Base-by-base conservation (phyloP, 2,888 invertebrate genomes). In the Ommatoiulus sabulosus region DNA sequence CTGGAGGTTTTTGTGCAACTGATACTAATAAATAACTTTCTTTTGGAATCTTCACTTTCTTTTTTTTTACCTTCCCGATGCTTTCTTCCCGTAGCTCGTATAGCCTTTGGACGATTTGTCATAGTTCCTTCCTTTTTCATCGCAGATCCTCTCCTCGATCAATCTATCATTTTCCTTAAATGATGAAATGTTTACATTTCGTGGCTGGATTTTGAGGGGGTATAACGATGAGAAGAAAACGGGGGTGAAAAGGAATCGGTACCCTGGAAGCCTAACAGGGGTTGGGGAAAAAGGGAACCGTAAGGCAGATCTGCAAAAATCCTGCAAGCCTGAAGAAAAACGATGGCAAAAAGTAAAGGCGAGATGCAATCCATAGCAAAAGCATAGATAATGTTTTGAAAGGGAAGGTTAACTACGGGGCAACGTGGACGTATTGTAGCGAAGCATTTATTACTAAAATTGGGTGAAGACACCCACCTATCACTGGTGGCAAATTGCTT, bases 161-260 rank as follows among this genome's bases (percentile, higher is more conserved):
- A 80, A 80, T 80, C 80, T 80, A 80, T 80, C 80, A 80, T 80
- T 80, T 80, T 43, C 12, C 80, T 35, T 43, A 80, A 80, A 35
- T 80, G 80, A 80, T 80, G 80, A 80, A 80, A 80, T 80, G 80
- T 80, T 80, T 80, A 80, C 80, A 80, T 80, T 80, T 80, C 80
- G 80, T 80, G 80, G 80, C 3, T 80, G 80, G 80, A 43, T 80
- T 35, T 80, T 80, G 80, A 80, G 80, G 80, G 63, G 80, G 80
- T 35, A 80, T 80, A 80, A 80, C 80, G 24, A 80, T 80, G 80
- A 80, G 80, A 80, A 80, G 80, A 80, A 35, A 80, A 80, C 24
- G 10, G 35, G 72, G 80, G 35, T 80, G 80, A 35, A 80, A 80
- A 80, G 35, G 43, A 80, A 80, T 80, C 80, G 24, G 72, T 8